Evolutionary conservation across 2,888 invertebrate genomes (phyloP), one percentile per base, ranked within the genome.

Genomic region (Pocota personata): DNA sequence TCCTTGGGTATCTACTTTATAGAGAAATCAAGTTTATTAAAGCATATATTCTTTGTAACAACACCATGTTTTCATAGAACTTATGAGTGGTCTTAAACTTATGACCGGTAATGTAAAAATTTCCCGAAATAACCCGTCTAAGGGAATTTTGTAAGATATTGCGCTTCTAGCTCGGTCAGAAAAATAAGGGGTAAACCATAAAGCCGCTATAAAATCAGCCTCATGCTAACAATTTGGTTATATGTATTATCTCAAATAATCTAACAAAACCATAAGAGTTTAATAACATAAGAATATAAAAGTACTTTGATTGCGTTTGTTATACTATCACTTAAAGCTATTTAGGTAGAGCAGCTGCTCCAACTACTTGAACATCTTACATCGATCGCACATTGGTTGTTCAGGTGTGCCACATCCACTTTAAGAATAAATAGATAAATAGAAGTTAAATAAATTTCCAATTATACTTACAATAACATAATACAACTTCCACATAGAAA

Each of bases 401-500:
- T 88, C 88, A n/a, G 62, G 16, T 3, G 88, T 87, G 0, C 87
- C 87, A 48, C 88, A 88, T 19, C 82, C 87, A 48, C 88, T 88
- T 10, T 1, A 73, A 73, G 12, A 24, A 55, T 12, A 35, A 67
- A 60, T 6, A 3, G 0, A 1, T 48, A 0, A 64, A 19, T 0
- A 1, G 6, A n/a, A 40, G 8, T 8, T 1, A 16, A 12, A 40
- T 16, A 0, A 32, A 27, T 5, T 66, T 8, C 7, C 6, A 40
- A 35, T 3, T 5, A 1, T 35, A 87, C 88, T 88, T 80, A 88
- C 89, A 89, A 89, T n/a, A 89, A 48, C 52, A 79, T 73, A 66
- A 89, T 87, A 35, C 89, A 89, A 21, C 82, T 80, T 1, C 50
- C 60, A 37, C 89, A 89, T 2, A 89, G 32, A 21, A 88, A 84